Conservation (phyloP, 2,888 invertebrate genomes). For the Drosophila acutilabella region DNA sequence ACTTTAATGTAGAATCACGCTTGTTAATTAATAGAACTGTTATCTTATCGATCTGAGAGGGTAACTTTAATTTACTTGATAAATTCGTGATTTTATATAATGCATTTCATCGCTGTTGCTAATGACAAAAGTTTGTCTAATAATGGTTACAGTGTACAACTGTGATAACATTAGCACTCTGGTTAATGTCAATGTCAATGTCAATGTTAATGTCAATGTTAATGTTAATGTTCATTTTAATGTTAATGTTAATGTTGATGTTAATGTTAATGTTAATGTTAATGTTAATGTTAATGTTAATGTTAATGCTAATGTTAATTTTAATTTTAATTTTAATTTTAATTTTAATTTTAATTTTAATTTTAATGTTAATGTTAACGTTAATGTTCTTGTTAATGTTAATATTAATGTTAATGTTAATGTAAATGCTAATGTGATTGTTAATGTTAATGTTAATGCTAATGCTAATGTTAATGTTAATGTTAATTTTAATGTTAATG, state of each 20-base stretch:
- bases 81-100: too few species aligned
- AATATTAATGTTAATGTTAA: neutral
- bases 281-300: neutral
- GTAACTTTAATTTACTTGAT: neutral
- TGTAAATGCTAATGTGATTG: neutral
- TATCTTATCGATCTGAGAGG: neutral
- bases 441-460: neutral
- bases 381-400: neutral
- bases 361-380: neutral
- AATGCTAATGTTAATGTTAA: constrained; percentile 1
- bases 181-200: neutral
- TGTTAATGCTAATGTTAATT: neutral
- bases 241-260: neutral
- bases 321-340: neutral
- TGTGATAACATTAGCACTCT: too few species aligned
- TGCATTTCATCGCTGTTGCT: too few species aligned
- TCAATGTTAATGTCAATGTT: neutral
- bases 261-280: neutral
- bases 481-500: neutral
- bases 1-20: neutral
- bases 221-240: constrained; percentile 1
- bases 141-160: too few species aligned
- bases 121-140: too few species aligned
- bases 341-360: neutral
- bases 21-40: constrained; percentile 8